These are phyloP conservation scores for Acanthosepion lycidas DNA, from an alignment of 2,888 invertebrate genomes.

Conservation along the genomic window DNA sequence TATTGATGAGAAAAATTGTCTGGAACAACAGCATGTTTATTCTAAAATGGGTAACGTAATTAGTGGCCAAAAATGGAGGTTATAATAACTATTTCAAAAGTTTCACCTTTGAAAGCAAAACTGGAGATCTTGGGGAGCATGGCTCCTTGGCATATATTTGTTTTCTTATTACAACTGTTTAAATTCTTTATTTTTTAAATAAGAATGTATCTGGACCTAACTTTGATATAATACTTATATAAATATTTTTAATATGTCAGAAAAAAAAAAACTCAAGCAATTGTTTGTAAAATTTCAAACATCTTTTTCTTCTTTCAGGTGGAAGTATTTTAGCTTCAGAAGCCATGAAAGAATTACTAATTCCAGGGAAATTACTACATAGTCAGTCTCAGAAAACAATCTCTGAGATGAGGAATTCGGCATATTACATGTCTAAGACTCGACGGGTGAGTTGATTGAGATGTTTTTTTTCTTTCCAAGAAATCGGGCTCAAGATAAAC, in stretches of 20 bases:
- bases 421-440: background rate
- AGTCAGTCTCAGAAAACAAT: constrained; percentile 47
- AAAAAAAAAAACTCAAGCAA: no score
- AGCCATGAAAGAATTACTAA: constrained; percentile 46
- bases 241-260: background rate
- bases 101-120: no score
- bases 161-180: background rate
- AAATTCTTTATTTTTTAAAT: background rate
- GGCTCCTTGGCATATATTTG: background rate
- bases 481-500: no score
- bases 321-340: constrained; percentile 40
- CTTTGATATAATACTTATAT: background rate
- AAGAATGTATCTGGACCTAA: background rate
- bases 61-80: no score
- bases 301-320: constrained; percentile 22
- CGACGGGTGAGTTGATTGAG: constrained; percentile 33
- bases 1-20: no score
- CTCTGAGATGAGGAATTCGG: constrained; percentile 34
- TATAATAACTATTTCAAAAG: no score
- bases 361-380: constrained; percentile 41
- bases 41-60: no score
- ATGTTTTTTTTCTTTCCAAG: background rate
- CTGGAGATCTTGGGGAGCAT: no score
- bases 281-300: background rate
- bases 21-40: no score